Conservation (phyloP, 2,797 vertebrate genomes). For the Pterois miles region DNA sequence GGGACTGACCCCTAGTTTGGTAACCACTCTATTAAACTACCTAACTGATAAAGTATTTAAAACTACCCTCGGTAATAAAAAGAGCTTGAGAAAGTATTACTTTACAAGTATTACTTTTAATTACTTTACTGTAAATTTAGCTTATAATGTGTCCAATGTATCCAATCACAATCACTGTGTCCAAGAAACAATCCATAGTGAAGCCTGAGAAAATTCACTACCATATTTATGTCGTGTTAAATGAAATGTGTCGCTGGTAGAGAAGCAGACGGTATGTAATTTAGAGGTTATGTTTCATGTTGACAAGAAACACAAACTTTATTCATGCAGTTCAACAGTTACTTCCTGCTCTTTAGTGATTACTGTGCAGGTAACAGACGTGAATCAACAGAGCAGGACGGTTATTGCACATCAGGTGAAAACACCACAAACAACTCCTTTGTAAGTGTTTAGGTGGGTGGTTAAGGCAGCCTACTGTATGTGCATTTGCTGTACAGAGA, state of each 20-base stretch:
- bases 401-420: conserved; percentile 57
- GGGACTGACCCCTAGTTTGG: neutral
- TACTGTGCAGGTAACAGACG: conserved; percentile 31
- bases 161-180: neutral
- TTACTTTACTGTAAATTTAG: neutral
- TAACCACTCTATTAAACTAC: neutral
- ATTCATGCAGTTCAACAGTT: neutral
- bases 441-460: conserved; percentile 36
- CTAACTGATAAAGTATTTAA: neutral
- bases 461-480: conserved; percentile 14
- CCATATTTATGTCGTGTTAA: neutral
- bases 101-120: neutral
- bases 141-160: no score
- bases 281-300: neutral
- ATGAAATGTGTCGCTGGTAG: neutral
- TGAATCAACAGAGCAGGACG: conserved; percentile 30
- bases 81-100: no score
- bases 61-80: neutral
- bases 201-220: neutral
- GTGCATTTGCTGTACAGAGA: conserved; percentile 32
- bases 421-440: conserved; percentile 45
- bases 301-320: conserved; percentile 18
- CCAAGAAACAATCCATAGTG: neutral
- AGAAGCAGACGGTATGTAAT: neutral
- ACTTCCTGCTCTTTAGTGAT: conserved; percentile 22